Evolutionary conservation across 53 echinoderm and acorn worm genomes (phyloP).

Genomic region (Arbacia lixula): DNA sequence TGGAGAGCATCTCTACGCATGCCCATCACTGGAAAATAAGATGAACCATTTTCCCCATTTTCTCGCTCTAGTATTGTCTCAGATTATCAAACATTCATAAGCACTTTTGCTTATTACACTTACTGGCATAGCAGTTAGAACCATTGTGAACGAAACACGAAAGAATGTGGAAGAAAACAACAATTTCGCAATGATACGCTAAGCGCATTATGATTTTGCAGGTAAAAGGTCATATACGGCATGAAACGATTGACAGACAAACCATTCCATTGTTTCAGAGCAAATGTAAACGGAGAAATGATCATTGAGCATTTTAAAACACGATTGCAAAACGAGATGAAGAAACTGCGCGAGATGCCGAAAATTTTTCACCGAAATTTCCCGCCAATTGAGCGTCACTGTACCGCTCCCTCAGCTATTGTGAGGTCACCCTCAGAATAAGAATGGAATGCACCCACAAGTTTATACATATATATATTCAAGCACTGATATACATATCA

Average conservation of each 20-base stretch:
- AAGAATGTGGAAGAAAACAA: no score
- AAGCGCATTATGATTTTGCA: constrained; percentile 17
- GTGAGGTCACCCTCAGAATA: constrained; percentile 35
- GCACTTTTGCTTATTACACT: no score
- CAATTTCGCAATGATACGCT: no score
- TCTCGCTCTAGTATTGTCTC: no score
- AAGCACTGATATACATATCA: constrained; percentile 43
- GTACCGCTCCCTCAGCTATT: constrained; percentile 24
- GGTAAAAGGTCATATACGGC: constrained; percentile 1
- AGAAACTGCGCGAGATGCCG: constrained; percentile 3
- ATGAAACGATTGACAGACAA: not conserved
- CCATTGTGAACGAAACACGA: no score
- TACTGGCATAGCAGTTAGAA: no score
- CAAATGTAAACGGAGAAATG: not conserved
- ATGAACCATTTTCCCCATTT: no score
- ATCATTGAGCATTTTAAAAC: no score
- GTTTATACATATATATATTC: constrained; percentile 30
- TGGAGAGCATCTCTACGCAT: no score
- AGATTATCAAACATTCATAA: no score
- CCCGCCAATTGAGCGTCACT: constrained; percentile 16
- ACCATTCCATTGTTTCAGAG: not conserved
- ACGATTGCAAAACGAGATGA: no score
- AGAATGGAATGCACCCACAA: constrained; percentile 33
- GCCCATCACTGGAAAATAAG: no score
- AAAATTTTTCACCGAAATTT: constrained; percentile 20